Base-by-base conservation (phyloP, 2,797 vertebrate genomes). In the Cheirogaleus major region DNA sequence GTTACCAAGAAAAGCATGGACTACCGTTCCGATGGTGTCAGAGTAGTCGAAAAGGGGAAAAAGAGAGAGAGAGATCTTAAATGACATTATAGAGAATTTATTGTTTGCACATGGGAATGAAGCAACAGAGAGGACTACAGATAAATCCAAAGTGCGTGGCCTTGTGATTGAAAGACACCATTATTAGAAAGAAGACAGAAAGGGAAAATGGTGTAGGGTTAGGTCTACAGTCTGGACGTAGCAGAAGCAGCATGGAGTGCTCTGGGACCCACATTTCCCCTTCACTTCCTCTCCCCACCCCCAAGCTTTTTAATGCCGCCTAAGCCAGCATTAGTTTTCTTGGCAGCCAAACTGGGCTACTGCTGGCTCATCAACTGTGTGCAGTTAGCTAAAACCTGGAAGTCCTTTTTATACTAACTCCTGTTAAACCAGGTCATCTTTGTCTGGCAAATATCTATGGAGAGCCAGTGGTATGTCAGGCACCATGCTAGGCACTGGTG, bases 361-460 rank as follows among this genome's bases (percentile, higher is more conserved):
- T 61, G 27, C 84, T 80, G 72, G 88, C 80, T 95, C 43, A 45
- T 93, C 75, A 50, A 67, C 30, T 45, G 25, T 52, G 43, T 22
- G 22, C 67, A 55, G 61, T 63, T 45, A 83, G 25, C 14, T 82
- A 70, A 82, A 81, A 85, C 23, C 76, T 45, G 41, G 8, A 43
- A 52, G 85, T 81, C 76, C 27, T 95, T 93, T 92, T 67, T 43
- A 43, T 63, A 92, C 25, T 88, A 85, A 83, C 63, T 83, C 22
- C 72, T 88, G 17, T 55, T 91, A 70, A 93, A 61, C 18, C 25
- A 82, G 69, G 12, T 69, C 72, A 84, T 82, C 43, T 83, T 48
- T 75, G 65, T 55, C 32, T 61, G 35, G 38, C 38, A 57, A 76
- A 22, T 61, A 48, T 41, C 55, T 69, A 20, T 14, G 61, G 65